Percentiles rank a stretch among this genome's conserved stretches.
Conservation (phyloP, 1,140 invertebrate genomes). For the Drosophila pseudoananassae region DNA sequence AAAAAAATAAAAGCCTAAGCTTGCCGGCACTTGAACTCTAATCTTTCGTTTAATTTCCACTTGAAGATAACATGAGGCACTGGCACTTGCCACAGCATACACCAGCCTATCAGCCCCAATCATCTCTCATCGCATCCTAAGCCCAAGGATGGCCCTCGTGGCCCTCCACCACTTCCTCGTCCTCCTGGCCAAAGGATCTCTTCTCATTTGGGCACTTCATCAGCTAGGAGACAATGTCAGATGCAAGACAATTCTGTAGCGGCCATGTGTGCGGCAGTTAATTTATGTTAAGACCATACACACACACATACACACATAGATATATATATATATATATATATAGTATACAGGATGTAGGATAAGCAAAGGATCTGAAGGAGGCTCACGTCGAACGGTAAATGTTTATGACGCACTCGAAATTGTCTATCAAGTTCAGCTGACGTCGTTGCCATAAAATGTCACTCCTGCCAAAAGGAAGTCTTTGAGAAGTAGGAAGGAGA, state of each 20-base stretch:
- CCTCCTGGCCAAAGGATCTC: background rate
- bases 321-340: background rate
- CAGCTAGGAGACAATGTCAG: constrained; percentile 27
- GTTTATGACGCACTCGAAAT: constrained; percentile 79
- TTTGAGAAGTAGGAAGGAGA: background rate
- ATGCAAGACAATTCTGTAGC: constrained; percentile 10
- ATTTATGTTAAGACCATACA: constrained; percentile 50
- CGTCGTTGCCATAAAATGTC: constrained; percentile 71
- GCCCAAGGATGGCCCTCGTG: no score
- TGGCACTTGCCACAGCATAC: constrained; percentile 18
- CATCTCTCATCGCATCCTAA: background rate
- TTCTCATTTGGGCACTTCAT: constrained; percentile 33
- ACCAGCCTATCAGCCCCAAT: background rate
- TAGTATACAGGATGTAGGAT: background rate
- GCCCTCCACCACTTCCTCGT: no score
- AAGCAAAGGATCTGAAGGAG: constrained; percentile 17
- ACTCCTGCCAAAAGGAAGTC: constrained; percentile 28
- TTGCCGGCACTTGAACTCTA: background rate
- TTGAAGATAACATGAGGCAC: background rate
- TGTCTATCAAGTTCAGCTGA: constrained; percentile 82
- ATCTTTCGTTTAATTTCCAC: background rate
- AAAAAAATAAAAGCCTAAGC: no score
- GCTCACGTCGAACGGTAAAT: constrained; percentile 78
- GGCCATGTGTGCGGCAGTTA: constrained; percentile 39
- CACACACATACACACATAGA: constrained; percentile 2